Base-by-base conservation (phyloP, 1,140 invertebrate species). In the Bombyx mandarina region DNA sequence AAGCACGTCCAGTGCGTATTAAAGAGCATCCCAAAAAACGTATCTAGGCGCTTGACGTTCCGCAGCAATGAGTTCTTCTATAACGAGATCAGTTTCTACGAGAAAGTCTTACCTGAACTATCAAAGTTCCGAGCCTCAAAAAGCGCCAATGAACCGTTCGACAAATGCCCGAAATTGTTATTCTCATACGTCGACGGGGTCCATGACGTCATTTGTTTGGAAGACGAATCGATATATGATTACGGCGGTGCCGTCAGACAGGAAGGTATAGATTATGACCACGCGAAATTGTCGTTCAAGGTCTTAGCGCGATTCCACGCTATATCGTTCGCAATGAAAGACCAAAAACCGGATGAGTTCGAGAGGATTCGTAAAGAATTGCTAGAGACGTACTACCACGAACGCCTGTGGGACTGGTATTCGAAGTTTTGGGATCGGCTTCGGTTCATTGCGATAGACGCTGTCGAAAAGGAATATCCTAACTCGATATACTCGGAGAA, bases 1-100 rank as follows among this genome's bases (percentile, higher is more conserved):
- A 77, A 72, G 67, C 56, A 76, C 18, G 63, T 90, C 6, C 89
- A 88, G 65, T 71, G 93, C 1, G 86, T 93, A 6, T 82, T 92
- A 0, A 94, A 94, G 73, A 86, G 87, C 6, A 86, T 93, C 57
- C 92, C 92, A 1, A 88, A 89, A 54, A 93, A 91, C 64, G 54
- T 90, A 3, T 90, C 89, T 4, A 77, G 92, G 18, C 87, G 90
- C 8, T 90, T 91, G 43, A 91, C 93, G 0, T 94, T 89, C 63
- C 88, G 90, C 52, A 92, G 91, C 26, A 61, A 78, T n/a, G 91
- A 92, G 43, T 93, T 93, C 67, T 94, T 93, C 61, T 74, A 79
- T 55, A 93, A 93, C 67, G 93, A 94, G 80, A 91, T 92, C 7
- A 68, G 77, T 50, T 93, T 93, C 67, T 93, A 93, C 69, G 76